Evolutionary conservation across 2,888 invertebrate species (phyloP).

Genomic region (Sarcophaga carnaria): DNA sequence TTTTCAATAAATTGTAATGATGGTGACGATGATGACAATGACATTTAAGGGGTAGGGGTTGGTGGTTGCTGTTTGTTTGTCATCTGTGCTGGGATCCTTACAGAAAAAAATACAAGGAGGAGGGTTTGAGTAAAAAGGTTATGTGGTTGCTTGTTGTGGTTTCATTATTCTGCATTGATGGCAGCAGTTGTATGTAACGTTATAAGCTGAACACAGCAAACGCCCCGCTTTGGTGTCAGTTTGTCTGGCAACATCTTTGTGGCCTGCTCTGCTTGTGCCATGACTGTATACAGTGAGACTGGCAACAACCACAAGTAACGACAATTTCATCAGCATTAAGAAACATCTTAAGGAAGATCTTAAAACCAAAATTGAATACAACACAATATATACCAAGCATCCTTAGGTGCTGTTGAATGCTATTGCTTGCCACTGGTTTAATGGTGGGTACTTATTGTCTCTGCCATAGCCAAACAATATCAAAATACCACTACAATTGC

Average conservation of each 20-base stretch:
- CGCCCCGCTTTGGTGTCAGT: conserved; percentile 11
- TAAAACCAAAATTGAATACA: conserved; percentile 29
- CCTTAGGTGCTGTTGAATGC: conserved; percentile 63
- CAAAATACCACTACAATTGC: conserved; percentile 67
- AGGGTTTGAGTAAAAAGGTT: conserved; percentile 53
- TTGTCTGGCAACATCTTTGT: conserved; percentile 5
- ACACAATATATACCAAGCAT: conserved; percentile 46
- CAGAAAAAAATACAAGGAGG: neutral
- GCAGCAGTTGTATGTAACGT: conserved; percentile 4
- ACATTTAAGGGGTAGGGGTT: conserved; percentile 16
- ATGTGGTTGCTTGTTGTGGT: conserved; percentile 67
- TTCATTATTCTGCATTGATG: conserved; percentile 33
- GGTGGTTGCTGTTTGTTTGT: conserved; percentile 14
- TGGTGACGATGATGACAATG: conserved; percentile 45
- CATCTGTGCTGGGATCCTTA: conserved; percentile 15
- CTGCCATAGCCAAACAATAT: conserved; percentile 66
- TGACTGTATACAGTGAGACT: conserved; percentile 19
- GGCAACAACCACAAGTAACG: conserved; percentile 68
- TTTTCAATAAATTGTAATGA: conserved; percentile 64
- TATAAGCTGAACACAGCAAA: conserved; percentile 25
- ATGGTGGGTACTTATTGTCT: conserved; percentile 60
- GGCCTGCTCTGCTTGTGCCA: neutral
- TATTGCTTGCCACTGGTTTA: conserved; percentile 11
- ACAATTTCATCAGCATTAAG: conserved; percentile 62
- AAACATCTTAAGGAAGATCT: conserved; percentile 51